Evolutionary conservation across 2,888 invertebrate genomes (phyloP).

Genomic region (Drosophila phalerata): DNA sequence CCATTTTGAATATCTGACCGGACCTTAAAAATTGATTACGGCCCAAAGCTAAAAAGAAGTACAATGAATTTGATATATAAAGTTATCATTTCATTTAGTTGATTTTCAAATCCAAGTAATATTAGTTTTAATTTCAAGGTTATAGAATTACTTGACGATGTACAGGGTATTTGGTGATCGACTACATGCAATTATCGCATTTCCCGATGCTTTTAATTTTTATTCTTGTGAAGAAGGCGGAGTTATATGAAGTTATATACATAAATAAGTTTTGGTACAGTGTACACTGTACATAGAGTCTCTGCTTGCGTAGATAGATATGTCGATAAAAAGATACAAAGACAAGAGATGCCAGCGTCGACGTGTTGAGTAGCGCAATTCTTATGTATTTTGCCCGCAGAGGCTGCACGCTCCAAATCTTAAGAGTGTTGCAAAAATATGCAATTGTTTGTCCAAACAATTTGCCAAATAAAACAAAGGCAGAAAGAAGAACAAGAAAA

Average conservation of each 20-base stretch:
- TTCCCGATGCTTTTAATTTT: neutral
- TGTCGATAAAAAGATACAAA: slow-evolving; percentile 9
- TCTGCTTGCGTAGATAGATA: slow-evolving; percentile 15
- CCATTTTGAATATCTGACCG: no score
- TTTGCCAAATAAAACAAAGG: slow-evolving; percentile 44
- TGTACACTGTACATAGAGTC: no score
- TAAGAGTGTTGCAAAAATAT: slow-evolving; percentile 61
- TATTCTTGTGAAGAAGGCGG: neutral
- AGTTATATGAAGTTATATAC: neutral
- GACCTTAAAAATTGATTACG: no score
- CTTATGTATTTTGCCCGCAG: slow-evolving; percentile 27
- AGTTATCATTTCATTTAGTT: no score
- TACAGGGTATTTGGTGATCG: neutral
- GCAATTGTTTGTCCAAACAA: slow-evolving; percentile 70
- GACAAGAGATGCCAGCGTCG: slow-evolving; percentile 15
- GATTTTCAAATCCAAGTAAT: neutral
- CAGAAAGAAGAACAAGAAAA: slow-evolving; percentile 8
- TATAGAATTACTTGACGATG: neutral
- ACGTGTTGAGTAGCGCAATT: slow-evolving; percentile 58
- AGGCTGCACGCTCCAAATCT: slow-evolving; percentile 52
- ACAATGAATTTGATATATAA: no score
- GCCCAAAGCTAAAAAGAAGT: no score
- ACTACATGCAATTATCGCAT: neutral
- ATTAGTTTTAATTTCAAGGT: neutral
- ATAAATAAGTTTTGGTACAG: neutral